phyloP scores from a whole-genome alignment of 2,888 invertebrate species.

The Drosophila histrio region DNA sequence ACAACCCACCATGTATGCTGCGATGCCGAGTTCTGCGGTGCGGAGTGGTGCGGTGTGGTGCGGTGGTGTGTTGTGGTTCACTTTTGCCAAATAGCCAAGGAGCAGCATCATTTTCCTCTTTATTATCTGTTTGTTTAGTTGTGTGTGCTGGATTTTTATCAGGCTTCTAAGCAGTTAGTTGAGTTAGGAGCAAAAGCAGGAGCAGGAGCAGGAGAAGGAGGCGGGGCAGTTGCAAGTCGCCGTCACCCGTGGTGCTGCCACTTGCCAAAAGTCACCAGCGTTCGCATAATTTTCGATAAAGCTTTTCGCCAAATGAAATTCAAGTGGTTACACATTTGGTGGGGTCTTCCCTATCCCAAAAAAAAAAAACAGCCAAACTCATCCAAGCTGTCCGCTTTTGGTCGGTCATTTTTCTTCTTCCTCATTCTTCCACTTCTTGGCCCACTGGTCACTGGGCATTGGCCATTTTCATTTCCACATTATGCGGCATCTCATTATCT shows the following conservation, averaged over 20 bases:
- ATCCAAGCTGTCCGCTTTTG: conserved; percentile 41
- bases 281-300: conserved; percentile 81
- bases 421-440: not conserved
- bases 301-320: conserved; percentile 83
- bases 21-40: not conserved
- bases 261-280: conserved; percentile 77
- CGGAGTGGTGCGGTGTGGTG: not conserved
- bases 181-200: conserved; percentile 12
- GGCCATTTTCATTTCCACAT: conserved; percentile 75
- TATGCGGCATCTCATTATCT: conserved; percentile 79
- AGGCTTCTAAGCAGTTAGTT: conserved; percentile 73
- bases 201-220: not conserved
- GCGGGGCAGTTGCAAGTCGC: conserved; percentile 18
- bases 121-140: conserved; percentile 78
- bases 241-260: conserved; percentile 57
- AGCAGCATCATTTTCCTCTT: conserved; percentile 76
- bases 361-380: not conserved
- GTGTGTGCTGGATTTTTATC: conserved; percentile 77
- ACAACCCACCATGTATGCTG: not conserved
- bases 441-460: conserved; percentile 20
- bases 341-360: conserved; percentile 9
- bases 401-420: conserved; percentile 60
- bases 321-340: conserved; percentile 75
- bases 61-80: conserved; percentile 8
- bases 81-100: conserved; percentile 11